phyloP scores from a whole-genome alignment of 2,797 vertebrate species.

The Spinibarbus caldwelli region DNA sequence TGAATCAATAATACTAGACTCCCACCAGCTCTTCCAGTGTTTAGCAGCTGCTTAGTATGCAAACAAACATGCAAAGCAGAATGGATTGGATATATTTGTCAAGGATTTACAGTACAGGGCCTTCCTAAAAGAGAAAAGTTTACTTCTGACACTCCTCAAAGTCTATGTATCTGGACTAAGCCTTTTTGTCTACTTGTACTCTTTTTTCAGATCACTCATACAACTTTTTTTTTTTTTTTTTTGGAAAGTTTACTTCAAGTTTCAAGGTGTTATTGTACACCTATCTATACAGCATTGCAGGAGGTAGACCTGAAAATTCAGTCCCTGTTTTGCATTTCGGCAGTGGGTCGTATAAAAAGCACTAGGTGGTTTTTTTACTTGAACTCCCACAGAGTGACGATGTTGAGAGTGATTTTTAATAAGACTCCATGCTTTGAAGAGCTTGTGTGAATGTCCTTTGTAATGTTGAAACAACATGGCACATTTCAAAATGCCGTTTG shows the following conservation, averaged over 20 bases:
- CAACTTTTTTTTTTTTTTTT: too few relatives aligned
- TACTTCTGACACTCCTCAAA: neutral
- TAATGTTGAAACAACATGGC: conserved; percentile 67
- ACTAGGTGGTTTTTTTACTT: neutral
- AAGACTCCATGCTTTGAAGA: conserved; percentile 74
- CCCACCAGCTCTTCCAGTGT: neutral
- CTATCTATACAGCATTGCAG: neutral
- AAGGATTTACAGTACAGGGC: conserved; percentile 7
- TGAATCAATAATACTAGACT: conserved; percentile 43
- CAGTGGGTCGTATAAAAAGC: neutral
- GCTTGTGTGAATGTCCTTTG: conserved; percentile 66
- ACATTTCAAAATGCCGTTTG: conserved; percentile 73
- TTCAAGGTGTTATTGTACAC: neutral
- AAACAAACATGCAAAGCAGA: conserved; percentile 20
- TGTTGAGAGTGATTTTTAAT: conserved; percentile 52
- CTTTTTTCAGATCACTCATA: neutral
- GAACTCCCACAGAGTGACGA: conserved; percentile 16
- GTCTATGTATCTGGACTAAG: neutral
- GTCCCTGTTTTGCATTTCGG: neutral
- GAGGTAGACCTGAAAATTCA: neutral
- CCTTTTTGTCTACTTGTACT: neutral
- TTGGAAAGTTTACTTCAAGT: neutral
- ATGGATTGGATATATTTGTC: neutral
- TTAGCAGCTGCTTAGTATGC: conserved; percentile 25
- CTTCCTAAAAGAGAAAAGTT: neutral